Evolutionary conservation across 2,888 invertebrate genomes (phyloP), one percentile per base, ranked within the genome.

Genomic region (Microctonus brassicae): DNA sequence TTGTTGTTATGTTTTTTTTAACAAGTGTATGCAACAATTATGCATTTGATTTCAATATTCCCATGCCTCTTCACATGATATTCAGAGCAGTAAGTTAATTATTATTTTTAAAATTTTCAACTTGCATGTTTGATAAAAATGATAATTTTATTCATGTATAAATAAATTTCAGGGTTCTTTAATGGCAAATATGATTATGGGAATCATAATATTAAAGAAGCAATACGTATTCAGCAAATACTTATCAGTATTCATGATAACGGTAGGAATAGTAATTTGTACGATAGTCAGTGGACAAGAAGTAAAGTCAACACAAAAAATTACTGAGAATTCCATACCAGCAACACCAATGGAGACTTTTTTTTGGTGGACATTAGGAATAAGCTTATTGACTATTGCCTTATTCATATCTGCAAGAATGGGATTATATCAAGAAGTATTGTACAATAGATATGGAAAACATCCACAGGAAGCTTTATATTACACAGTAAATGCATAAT

Each of bases 41-140:
- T 90, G 98, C 98, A 0, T 95, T 99, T 82, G 94, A 95, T 86
- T 99, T 97, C 84, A 97, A 98, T 86, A 97, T 99, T 82, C 94
- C 99, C 0, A 98, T 99, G 93, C 98, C 99, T 0, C 89, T 99
- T 58, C 99, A 99, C 86, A 98, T 99, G 95, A 99, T 99, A 85
- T 99, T 99, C 88, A 91, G 98, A 90, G 94, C 98, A 70, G 95
- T 95, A 89, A 90, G 92, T 89, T 24, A 29, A 58, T 58, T 29
- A 68, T 60, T 47, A 13, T 11, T 7, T 9, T 34, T 29, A 60
- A 57, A n/a, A 7, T 11, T 33, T 70, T 20, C 0, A 24, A 42
- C 9, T n/a, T 36, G 7, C 64, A 52, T 67, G 34, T 33, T 53
- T 11, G 13, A 26, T 24, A 24, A 36, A 57, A n/a, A 17, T 17